Base-by-base conservation (phyloP, 2,888 invertebrate species). In the Macropis europaea region DNA sequence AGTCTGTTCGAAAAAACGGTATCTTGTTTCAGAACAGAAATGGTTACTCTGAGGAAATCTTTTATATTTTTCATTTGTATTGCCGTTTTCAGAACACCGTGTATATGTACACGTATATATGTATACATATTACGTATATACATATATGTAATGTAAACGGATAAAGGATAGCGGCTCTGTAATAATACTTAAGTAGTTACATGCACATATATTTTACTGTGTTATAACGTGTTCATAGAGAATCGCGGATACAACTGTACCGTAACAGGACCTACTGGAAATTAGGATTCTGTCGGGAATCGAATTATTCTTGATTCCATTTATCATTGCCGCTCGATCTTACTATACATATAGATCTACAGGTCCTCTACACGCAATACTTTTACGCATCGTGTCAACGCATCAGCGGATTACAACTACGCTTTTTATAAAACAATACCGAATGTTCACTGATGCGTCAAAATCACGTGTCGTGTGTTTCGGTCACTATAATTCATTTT, bases 221-320 rank as follows among this genome's bases (percentile, higher is more conserved):
- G 70, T 86, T 83, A 80, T 85, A 82, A 85, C 81, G 85, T 87
- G 85, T 84, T 87, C 82, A 86, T 86, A 86, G 78, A 79, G 80
- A 84, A 82, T 74, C 73, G 75, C 79, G 80, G 59, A 82, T 79
- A 77, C 64, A 74, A 77, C 61, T 30, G 71, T 48, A 63, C 36
- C 67, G 28, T 47, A 45, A 43, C 47, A 50, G 43, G 57, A 57
- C 28, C 69, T 52, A 40, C 45, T 34, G 6, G 7, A 17, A 26
- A 28, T 54, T 48, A 48, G 28, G 26, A 34, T 34, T 53, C 28
- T 6, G 32, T 59, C 68, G 36, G 13, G 36, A 17, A 56, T 63
- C 17, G 22, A 38, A 17, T 47, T 42, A 19, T 22, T 64, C 6
- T 42, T 42, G 1, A 28, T 38, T 54, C 3, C 28, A 48, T 30